These are phyloP conservation scores for Chelonoidis abingdonii DNA, from an alignment of 2,113 vertebrate species.

Conservation along the genomic window DNA sequence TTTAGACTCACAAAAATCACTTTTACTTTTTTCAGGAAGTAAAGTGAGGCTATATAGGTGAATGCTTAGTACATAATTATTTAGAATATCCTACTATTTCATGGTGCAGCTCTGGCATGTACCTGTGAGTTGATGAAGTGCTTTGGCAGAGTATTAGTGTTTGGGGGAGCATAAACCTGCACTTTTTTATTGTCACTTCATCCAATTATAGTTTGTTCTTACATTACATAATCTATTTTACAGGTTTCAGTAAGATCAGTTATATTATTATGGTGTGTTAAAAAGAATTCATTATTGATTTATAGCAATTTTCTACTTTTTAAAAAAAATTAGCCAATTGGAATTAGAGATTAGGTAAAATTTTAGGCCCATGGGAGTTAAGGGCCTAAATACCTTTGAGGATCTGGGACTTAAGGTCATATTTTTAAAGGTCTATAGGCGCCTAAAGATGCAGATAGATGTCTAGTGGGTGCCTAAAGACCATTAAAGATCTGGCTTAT, in stretches of 20 bases:
- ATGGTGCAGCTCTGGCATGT: slow-evolving; percentile 57
- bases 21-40: slow-evolving; percentile 49
- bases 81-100: slow-evolving; percentile 70
- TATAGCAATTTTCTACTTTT: slow-evolving; percentile 43
- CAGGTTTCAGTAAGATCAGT: slow-evolving; percentile 27
- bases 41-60: slow-evolving; percentile 49
- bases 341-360: neutral
- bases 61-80: slow-evolving; percentile 51
- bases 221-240: slow-evolving; percentile 62
- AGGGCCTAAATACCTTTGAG: neutral
- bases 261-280: slow-evolving; percentile 28
- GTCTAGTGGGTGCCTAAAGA: slow-evolving; percentile 2
- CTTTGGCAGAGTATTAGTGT: slow-evolving; percentile 66
- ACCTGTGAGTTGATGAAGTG: slow-evolving; percentile 72
- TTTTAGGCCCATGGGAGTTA: neutral
- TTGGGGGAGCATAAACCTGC: slow-evolving; percentile 50
- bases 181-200: slow-evolving; percentile 59
- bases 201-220: slow-evolving; percentile 63
- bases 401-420: rapidly evolving
- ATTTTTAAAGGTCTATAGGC: neutral
- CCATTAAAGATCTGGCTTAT: neutral
- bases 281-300: slow-evolving; percentile 21
- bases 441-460: slow-evolving; percentile 1
- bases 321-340: neutral
- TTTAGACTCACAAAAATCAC: slow-evolving; percentile 62